Base-by-base conservation (phyloP, 2,888 invertebrate genomes). In the Scaptomyza cyrtandrae region DNA sequence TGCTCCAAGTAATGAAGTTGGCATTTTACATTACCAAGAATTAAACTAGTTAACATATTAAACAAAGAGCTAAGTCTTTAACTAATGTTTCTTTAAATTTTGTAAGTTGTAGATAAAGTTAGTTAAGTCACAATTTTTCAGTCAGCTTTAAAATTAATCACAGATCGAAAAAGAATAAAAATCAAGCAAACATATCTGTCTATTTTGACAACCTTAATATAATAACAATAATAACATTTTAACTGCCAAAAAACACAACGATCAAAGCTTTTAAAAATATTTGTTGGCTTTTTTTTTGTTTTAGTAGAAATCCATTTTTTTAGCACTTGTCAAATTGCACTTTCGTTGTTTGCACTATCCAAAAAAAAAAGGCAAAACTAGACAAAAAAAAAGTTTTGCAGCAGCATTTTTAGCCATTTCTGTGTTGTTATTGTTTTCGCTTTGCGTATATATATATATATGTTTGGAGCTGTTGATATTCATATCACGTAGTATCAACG, bases 401-500 rank as follows among this genome's bases (percentile, higher is more conserved):
- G 16, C 37, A 43, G 19, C 11, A 48, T 56, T 58, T 64, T 71
- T 24, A 9, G 35, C 11, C 41, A 35, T 54, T 43, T 48, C 10
- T 59, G 27, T 27, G 45, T 6, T 49, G 50, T 41, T 35, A 10
- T 41, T 48, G 16, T 35, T 71, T 48, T 45, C 2, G 2, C 7
- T 49, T 60, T 56, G 43, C 14, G 1, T 37, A 2, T 39, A 16
- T n/a, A n/a, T 14, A 39, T 39, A 16, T 41, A 19, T 39, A 16
- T 41, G 14, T 73, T 50, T 60, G 50, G 60, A 55, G 65, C 66
- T 59, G 54, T 90, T 80, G 79, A 80, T 75, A 90, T 77, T 89
- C 91, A 78, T 76, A 85, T 89, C 90, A 90, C 90, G 91, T 90
- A 90, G 88, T 85, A 85, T 86, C 82, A 84, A 83, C 79, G 90